Percentiles rank a stretch among this genome's conserved stretches.
phyloP scores from a whole-genome alignment of 2,888 invertebrate species.

The Celastrina argiolus region DNA sequence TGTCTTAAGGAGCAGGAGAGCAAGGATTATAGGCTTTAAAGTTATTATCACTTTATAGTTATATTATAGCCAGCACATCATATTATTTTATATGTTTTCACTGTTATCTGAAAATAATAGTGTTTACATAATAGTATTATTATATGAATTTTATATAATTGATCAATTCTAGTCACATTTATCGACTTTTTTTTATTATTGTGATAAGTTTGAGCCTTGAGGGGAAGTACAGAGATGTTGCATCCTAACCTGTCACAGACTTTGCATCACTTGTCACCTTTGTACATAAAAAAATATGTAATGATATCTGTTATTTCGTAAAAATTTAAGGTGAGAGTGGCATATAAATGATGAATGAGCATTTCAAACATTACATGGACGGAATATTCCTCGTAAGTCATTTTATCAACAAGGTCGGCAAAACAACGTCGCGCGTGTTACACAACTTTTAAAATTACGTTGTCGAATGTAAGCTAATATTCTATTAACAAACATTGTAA shows the following conservation, averaged over 20 bases:
- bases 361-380: conserved; percentile 33
- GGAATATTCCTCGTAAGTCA: conserved; percentile 42
- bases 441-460: conserved; percentile 53
- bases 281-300: background rate
- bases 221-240: background rate
- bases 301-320: background rate
- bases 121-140: too few relatives aligned
- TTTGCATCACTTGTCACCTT: background rate
- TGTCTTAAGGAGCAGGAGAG: too few relatives aligned
- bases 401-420: conserved; percentile 46
- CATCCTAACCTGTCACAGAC: background rate
- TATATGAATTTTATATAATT: too few relatives aligned
- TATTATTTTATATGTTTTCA: too few relatives aligned
- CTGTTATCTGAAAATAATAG: too few relatives aligned
- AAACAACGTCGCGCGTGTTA: conserved; percentile 59
- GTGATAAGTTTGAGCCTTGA: background rate
- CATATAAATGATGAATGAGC: conserved; percentile 10
- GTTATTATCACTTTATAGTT: too few relatives aligned
- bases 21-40: too few relatives aligned
- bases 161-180: background rate
- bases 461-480: conserved; percentile 27
- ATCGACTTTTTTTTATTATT: background rate
- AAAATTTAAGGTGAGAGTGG: background rate
- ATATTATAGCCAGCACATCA: too few relatives aligned
- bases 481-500: background rate